phyloP scores from a whole-genome alignment of 2,888 invertebrate genomes.

The Tipula confusa region DNA sequence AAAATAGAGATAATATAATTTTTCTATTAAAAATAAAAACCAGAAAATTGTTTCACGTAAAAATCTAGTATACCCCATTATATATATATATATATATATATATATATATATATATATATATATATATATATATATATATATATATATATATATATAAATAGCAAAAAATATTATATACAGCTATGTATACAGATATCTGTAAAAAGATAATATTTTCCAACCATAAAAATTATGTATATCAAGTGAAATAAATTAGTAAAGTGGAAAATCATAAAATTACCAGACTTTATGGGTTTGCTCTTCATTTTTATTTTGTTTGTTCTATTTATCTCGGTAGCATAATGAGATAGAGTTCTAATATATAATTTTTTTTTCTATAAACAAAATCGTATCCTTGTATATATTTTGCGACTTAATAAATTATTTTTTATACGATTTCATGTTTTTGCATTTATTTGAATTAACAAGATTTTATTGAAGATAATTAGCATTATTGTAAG shows the following conservation, averaged over 20 bases:
- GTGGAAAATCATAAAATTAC: slow-evolving; percentile 20
- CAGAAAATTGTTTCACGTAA: slow-evolving; percentile 3
- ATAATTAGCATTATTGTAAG: neutral
- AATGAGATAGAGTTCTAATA: neutral
- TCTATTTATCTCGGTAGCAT: neutral
- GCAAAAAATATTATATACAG: neutral
- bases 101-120: no score
- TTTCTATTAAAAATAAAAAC: slow-evolving; percentile 20
- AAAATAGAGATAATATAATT: neutral
- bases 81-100: no score
- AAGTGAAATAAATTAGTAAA: slow-evolving; percentile 25
- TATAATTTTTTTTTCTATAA: neutral
- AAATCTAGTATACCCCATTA: neutral
- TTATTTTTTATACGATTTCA: neutral
- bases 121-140: no score
- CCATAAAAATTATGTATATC: neutral
- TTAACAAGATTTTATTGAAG: neutral
- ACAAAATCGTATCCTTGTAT: neutral
- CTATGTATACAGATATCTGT: neutral
- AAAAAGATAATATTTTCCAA: neutral
- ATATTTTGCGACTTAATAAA: neutral
- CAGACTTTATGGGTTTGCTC: neutral
- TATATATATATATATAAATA: no score
- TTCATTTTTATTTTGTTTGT: no score
- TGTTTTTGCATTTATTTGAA: neutral